phyloP scores from a whole-genome alignment of 2,888 invertebrate genomes.

The Seira ritae region DNA sequence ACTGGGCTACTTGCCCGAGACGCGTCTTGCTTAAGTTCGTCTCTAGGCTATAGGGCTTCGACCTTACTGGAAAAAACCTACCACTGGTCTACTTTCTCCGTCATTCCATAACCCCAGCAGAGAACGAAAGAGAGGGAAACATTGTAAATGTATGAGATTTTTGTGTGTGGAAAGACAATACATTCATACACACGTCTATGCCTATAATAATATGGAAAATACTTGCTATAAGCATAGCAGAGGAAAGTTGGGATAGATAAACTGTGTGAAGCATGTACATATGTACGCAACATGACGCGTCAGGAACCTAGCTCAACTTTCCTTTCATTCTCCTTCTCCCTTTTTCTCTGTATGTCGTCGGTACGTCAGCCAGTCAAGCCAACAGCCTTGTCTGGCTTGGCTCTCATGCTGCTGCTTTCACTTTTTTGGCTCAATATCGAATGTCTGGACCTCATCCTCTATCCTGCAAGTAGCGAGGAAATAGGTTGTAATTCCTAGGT shows the following conservation, averaged over 20 bases:
- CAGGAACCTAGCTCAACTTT: conserved; percentile 58
- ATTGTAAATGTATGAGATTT: conserved; percentile 10
- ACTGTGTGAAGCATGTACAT: too few relatives aligned
- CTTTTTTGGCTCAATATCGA: conserved; percentile 27
- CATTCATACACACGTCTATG: neutral
- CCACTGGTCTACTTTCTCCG: conserved; percentile 22
- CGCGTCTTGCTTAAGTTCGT: conserved; percentile 36
- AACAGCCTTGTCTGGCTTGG: conserved; percentile 49
- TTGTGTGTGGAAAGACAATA: neutral
- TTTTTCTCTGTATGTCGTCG: neutral
- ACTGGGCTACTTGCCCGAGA: conserved; percentile 45
- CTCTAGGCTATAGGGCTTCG: conserved; percentile 57
- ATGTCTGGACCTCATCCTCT: conserved; percentile 17
- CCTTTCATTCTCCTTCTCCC: conserved; percentile 54
- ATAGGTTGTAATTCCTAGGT: too few relatives aligned
- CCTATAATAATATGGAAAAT: conserved; percentile 10
- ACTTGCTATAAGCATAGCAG: neutral
- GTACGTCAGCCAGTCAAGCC: conserved; percentile 28
- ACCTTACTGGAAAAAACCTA: conserved; percentile 40
- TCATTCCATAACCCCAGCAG: too few relatives aligned
- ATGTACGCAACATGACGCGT: conserved; percentile 46
- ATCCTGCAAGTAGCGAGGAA: too few relatives aligned
- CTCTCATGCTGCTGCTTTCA: conserved; percentile 17
- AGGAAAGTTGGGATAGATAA: conserved; percentile 23
- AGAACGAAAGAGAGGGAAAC: neutral